phyloP scores from a whole-genome alignment of 2,888 invertebrate genomes.

The Dendrolimus houi region DNA sequence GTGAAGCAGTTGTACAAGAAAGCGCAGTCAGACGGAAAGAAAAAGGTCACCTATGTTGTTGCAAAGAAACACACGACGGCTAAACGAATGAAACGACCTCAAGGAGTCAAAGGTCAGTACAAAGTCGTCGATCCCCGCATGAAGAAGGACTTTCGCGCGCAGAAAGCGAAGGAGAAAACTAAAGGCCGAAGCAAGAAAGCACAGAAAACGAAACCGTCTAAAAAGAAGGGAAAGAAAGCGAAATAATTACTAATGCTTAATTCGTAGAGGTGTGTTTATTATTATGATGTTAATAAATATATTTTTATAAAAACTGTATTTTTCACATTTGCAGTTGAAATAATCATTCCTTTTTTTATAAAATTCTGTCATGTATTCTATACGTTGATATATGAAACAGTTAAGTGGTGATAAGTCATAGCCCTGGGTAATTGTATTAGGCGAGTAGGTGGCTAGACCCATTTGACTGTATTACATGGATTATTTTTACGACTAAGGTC shows the following conservation, averaged over 20 bases:
- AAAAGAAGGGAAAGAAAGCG: constrained; percentile 49
- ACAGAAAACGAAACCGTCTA: constrained; percentile 27
- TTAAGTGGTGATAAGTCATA: constrained; percentile 8
- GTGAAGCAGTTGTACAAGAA: constrained; percentile 95
- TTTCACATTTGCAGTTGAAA: no score
- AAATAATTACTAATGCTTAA: constrained; percentile 9
- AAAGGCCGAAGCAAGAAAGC: constrained; percentile 64
- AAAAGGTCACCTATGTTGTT: constrained; percentile 94
- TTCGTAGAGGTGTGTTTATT: background rate
- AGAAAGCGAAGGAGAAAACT: constrained; percentile 78
- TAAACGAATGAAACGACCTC: constrained; percentile 85
- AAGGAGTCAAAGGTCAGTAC: constrained; percentile 93
- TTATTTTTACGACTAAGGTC: constrained; percentile 62
- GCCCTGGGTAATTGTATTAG: constrained; percentile 19
- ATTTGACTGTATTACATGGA: constrained; percentile 40
- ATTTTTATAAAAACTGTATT: background rate
- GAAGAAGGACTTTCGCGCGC: constrained; percentile 93
- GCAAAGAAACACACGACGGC: constrained; percentile 90
- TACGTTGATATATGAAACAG: no score
- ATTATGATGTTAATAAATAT: constrained; percentile 2
- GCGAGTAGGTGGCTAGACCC: constrained; percentile 18
- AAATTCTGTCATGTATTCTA: no score
- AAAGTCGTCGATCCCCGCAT: constrained; percentile 97
- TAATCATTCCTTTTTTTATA: no score
- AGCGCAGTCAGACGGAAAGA: constrained; percentile 88